These are phyloP conservation scores for Microtus oregoni DNA, from an alignment of 2,113 vertebrate species.

Conservation along the genomic window DNA sequence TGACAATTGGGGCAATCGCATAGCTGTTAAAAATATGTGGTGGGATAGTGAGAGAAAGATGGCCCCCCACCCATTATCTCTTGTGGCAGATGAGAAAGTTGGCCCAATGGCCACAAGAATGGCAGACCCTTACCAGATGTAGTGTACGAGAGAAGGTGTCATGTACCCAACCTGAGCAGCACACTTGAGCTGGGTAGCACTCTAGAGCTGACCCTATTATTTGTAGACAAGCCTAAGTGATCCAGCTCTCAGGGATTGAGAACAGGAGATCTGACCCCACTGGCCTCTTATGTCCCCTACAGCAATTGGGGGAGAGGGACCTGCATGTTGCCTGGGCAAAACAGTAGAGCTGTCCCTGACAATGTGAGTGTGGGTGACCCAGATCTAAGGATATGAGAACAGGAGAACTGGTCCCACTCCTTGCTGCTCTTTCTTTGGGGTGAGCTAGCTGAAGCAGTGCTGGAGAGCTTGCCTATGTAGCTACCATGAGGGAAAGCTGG, in stretches of 20 bases:
- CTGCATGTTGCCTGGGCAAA: background rate
- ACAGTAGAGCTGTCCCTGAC: background rate
- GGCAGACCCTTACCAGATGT: background rate
- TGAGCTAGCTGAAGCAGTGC: background rate
- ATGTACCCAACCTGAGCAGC: background rate
- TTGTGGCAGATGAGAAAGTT: background rate
- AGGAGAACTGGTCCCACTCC: background rate
- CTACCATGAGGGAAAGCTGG: background rate
- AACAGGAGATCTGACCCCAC: background rate
- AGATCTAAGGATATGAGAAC: background rate
- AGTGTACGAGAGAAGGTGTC: background rate
- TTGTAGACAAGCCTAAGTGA: background rate
- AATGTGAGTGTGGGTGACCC: background rate
- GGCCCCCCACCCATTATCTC: background rate
- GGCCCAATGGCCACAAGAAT: background rate
- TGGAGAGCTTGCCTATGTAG: background rate
- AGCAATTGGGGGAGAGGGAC: background rate
- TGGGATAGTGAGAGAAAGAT: background rate
- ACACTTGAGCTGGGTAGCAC: background rate
- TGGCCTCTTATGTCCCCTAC: background rate
- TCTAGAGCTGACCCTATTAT: background rate
- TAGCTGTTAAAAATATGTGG: background rate
- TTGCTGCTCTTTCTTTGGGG: background rate
- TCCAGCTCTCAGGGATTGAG: background rate
- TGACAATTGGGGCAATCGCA: background rate